Evolutionary conservation across 2,113 vertebrate genomes (phyloP).

Genomic region (Phylloscopus trochilus): DNA sequence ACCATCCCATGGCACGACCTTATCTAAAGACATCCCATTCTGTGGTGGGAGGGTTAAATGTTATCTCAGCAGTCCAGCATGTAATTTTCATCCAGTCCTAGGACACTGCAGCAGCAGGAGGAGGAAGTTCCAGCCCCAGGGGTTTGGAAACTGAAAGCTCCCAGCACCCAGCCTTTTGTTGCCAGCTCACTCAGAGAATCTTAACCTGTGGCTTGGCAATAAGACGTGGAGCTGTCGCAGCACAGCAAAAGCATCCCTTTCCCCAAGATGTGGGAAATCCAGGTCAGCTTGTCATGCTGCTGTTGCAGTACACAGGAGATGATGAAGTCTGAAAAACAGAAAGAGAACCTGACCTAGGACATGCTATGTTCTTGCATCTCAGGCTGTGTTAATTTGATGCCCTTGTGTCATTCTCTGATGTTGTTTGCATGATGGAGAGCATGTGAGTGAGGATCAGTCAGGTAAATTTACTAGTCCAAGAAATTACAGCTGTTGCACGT

Average conservation of each 20-base stretch:
- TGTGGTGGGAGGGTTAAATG: neutral
- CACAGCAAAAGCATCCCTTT: neutral
- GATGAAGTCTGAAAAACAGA: neutral
- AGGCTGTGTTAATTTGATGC: neutral
- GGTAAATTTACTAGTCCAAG: neutral
- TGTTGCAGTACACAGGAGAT: neutral
- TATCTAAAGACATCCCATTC: neutral
- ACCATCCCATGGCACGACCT: neutral
- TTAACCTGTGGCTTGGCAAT: neutral
- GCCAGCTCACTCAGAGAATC: neutral
- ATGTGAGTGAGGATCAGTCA: neutral
- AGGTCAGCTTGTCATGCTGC: neutral
- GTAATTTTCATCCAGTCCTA: neutral
- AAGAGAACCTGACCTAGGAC: neutral
- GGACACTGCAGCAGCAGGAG: neutral
- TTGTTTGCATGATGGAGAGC: neutral
- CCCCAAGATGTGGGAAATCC: neutral
- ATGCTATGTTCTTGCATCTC: neutral
- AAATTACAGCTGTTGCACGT: neutral
- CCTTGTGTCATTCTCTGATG: neutral
- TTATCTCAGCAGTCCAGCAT: neutral
- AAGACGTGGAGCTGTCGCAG: neutral
- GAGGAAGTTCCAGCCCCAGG: neutral
- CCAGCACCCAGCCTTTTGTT: neutral
- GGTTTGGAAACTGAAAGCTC: neutral